Evolutionary conservation across 2,888 invertebrate species (phyloP).

Genomic region (Lydus trimaculatus): DNA sequence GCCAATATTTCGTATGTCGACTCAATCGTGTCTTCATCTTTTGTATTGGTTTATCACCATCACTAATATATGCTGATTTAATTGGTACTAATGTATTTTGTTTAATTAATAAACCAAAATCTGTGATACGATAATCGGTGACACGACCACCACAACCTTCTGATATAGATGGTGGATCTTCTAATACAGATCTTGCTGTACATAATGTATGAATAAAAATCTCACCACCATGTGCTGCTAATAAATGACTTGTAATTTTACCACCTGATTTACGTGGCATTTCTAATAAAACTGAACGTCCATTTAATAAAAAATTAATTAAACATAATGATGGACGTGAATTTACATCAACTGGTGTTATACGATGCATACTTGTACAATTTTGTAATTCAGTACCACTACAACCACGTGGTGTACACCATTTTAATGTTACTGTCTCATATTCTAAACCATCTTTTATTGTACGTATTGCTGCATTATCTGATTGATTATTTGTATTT

Average conservation of each 20-base stretch:
- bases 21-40: conserved; percentile 75
- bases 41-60: conserved; percentile 65
- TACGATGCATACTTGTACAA: conserved; percentile 85
- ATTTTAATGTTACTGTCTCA: conserved; percentile 88
- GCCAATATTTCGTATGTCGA: conserved; percentile 85
- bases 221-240: conserved; percentile 95
- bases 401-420: conserved; percentile 95
- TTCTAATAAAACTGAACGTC: conserved; percentile 91
- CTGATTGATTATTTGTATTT: conserved; percentile 63
- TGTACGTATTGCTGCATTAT: conserved; percentile 70
- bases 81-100: conserved; percentile 81
- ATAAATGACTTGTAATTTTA: conserved; percentile 89
- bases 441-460: conserved; percentile 79
- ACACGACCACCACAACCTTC: conserved; percentile 95
- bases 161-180: conserved; percentile 94
- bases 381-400: conserved; percentile 82
- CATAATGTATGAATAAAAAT: conserved; percentile 93
- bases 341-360: conserved; percentile 96
- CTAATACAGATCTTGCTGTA: conserved; percentile 84
- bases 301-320: conserved; percentile 96
- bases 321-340: conserved; percentile 96
- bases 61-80: conserved; percentile 59
- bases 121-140: conserved; percentile 86
- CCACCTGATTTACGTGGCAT: conserved; percentile 86
- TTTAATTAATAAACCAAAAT: conserved; percentile 89